Evolutionary conservation across 2,113 vertebrate genomes (phyloP), one percentile per base, ranked within the genome.

Genomic region (Caranx melampygus): DNA sequence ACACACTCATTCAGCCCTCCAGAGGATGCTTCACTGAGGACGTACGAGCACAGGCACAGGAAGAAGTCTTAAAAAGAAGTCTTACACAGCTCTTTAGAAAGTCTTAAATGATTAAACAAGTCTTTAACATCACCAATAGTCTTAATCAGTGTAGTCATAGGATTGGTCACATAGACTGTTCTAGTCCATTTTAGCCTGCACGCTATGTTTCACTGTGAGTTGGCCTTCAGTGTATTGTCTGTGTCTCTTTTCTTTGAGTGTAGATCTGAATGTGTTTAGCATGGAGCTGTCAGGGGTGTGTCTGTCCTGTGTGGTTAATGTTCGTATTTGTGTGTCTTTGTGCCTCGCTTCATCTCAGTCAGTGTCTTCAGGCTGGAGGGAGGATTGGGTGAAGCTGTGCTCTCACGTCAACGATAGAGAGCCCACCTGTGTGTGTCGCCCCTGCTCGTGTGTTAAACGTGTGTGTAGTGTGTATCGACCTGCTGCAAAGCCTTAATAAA

Each of bases 371-470:
- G 42, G n/a, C 66, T 55, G 59, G 64, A 63, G 47, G 45, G 83
- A 57, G 35, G 81, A 68, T 62, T 63, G 79, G 65, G 14, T 79
- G 62, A 73, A 80, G 79, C 70, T 90, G 86, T 80, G 87, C 68
- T 88, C 89, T 95, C 91, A 94, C 49, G 65, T 93, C 90, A 95
- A 93, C 33, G 91, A 94, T 11, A 61, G 92, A 87, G 92, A 78
- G 72, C 92, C 75, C 90, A 88, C 81, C 70, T 31, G 49, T 44
- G 84, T 88, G 66, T 73, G 83, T 75, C 59, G 83, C 78, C 86
- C 76, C 64, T 81, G 79, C 66, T 20, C 58, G 66, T 72, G 70
- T 55, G 44, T 72, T 68, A 72, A 72, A 14, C 88, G 69, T 60
- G 88, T 90, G 83, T 78, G 26, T 63, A 5, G 47, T 34, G 83